These are phyloP conservation scores for Leucophenga maculata DNA, from an alignment of 2,888 invertebrate genomes.

Conservation along the genomic window DNA sequence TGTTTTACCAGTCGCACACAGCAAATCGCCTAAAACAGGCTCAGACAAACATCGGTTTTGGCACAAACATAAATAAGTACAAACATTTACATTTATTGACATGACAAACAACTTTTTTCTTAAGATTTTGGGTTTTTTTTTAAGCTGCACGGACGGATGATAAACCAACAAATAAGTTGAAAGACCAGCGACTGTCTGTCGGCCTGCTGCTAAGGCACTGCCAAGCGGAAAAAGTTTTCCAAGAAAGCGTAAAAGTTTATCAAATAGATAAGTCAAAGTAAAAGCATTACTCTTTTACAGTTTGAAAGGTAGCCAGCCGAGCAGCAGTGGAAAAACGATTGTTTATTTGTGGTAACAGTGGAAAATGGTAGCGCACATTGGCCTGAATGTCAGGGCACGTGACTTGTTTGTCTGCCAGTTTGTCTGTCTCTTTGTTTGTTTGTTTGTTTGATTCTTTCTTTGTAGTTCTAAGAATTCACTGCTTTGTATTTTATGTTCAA, in stretches of 20 bases:
- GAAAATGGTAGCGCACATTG: no score
- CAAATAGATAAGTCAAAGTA: constrained; percentile 27
- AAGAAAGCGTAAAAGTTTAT: constrained; percentile 19
- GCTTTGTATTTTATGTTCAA: neutral
- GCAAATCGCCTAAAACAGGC: neutral
- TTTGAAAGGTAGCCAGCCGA: constrained; percentile 17
- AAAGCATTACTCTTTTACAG: constrained; percentile 22
- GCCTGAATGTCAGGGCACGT: no score
- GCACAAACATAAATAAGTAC: neutral
- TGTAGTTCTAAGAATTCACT: no score
- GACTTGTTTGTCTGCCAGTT: neutral
- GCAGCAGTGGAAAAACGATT: neutral
- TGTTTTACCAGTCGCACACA: neutral
- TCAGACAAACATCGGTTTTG: neutral
- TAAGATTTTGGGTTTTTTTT: constrained; percentile 15
- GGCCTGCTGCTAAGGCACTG: neutral
- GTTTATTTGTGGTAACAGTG: no score
- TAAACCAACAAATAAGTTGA: constrained; percentile 15
- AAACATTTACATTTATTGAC: constrained; percentile 42
- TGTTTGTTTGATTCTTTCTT: no score
- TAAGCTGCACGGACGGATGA: neutral
- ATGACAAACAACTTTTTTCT: constrained; percentile 49
- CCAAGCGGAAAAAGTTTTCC: neutral
- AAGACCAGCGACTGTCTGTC: neutral
- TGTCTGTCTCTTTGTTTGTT: neutral